Evolutionary conservation across 2,888 invertebrate genomes (phyloP).

Genomic region (Syritta pipiens): DNA sequence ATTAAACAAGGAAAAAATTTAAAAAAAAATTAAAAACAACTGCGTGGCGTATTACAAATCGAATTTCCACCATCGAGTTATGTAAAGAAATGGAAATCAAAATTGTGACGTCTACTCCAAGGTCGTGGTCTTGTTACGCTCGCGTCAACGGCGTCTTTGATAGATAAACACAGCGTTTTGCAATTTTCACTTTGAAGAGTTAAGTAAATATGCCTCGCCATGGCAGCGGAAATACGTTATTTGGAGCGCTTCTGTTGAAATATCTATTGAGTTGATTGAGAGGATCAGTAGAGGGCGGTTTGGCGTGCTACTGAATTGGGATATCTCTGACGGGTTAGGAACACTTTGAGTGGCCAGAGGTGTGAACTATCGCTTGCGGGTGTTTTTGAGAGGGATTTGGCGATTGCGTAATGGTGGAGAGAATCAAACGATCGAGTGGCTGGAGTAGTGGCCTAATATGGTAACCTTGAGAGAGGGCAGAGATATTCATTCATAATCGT

Average conservation of each 20-base stretch:
- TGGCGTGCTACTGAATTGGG: conserved; percentile 5
- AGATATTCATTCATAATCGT: no score
- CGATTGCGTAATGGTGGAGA: no score
- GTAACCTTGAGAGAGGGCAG: no score
- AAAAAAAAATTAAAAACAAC: no score
- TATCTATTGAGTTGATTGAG: conserved; percentile 13
- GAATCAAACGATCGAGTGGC: no score
- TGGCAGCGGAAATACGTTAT: conserved; percentile 21
- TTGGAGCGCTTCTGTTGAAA: conserved; percentile 43
- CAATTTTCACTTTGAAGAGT: conserved; percentile 40
- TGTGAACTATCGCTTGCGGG: no score
- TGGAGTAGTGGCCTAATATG: no score
- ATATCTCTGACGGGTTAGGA: no score
- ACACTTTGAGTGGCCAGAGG: no score
- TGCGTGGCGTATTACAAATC: conserved; percentile 41
- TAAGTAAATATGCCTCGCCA: conserved; percentile 47
- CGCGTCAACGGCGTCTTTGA: conserved; percentile 32
- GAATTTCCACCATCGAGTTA: conserved; percentile 37
- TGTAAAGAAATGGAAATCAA: conserved; percentile 33
- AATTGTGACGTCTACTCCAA: conserved; percentile 39
- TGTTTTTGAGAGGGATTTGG: no score
- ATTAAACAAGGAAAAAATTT: no score
- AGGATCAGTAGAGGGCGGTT: conserved; percentile 10
- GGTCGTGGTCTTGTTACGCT: conserved; percentile 31
- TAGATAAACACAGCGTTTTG: conserved; percentile 44